phyloP scores from a whole-genome alignment of 1,140 invertebrate genomes.

The Drosophila nasuta region DNA sequence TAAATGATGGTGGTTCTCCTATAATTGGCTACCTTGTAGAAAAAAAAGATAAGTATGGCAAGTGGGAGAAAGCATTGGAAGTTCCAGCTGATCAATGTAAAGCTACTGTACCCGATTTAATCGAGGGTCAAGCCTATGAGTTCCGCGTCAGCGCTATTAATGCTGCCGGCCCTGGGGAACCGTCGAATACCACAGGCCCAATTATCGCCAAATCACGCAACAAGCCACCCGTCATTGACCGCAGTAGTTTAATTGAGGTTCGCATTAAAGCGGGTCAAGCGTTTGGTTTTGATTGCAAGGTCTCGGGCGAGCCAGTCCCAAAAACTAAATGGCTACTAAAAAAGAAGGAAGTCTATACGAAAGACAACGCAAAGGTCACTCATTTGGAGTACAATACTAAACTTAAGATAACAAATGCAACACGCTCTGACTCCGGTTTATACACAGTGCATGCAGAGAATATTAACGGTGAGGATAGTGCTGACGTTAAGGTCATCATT shows the following conservation, averaged over 20 bases:
- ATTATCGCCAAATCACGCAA: slow-evolving; percentile 97
- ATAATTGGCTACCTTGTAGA: slow-evolving; percentile 95
- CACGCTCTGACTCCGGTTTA: slow-evolving; percentile 94
- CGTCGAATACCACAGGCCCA: slow-evolving; percentile 96
- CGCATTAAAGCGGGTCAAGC: slow-evolving; percentile 96
- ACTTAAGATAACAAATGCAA: slow-evolving; percentile 93
- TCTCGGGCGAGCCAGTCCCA: slow-evolving; percentile 97
- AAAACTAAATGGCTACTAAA: slow-evolving; percentile 93
- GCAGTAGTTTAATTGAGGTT: slow-evolving; percentile 93
- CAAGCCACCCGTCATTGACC: slow-evolving; percentile 96
- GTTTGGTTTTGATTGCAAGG: slow-evolving; percentile 87
- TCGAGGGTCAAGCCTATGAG: slow-evolving; percentile 95
- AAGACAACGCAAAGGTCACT: slow-evolving; percentile 89
- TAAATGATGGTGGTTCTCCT: slow-evolving; percentile 93
- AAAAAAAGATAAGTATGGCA: slow-evolving; percentile 97
- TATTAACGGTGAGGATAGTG: slow-evolving; percentile 95
- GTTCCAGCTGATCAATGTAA: slow-evolving; percentile 92
- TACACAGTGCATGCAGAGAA: slow-evolving; percentile 98
- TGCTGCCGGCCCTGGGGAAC: slow-evolving; percentile 96
- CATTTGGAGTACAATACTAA: slow-evolving; percentile 96
- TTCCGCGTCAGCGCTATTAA: slow-evolving; percentile 96
- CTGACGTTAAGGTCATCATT: slow-evolving; percentile 96
- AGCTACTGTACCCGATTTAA: slow-evolving; percentile 94
- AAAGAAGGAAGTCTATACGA: slow-evolving; percentile 90
- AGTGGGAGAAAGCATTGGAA: slow-evolving; percentile 91